phyloP scores from a whole-genome alignment of 35 echinoderm and acorn worm genomes.

The Apostichopus parvimensis region DNA sequence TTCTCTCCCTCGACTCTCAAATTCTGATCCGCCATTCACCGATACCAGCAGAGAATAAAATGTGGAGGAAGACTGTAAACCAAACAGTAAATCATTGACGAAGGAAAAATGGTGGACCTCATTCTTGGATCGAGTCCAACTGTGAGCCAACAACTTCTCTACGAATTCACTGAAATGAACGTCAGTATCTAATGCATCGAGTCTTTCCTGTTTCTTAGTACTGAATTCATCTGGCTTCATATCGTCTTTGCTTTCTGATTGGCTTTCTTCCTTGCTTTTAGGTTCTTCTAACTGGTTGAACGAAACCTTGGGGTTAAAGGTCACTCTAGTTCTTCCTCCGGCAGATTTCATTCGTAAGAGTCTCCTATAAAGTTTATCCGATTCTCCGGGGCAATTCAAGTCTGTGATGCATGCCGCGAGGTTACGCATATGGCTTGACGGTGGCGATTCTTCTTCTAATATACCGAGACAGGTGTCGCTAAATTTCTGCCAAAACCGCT shows the following conservation, averaged over 20 bases:
- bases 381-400: conserved; percentile 29
- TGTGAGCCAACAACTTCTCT: background rate
- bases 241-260: background rate
- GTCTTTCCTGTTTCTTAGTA: background rate
- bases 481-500: conserved; percentile 72
- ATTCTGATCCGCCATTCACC: background rate
- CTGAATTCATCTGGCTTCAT: background rate
- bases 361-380: conserved; percentile 24
- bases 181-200: background rate
- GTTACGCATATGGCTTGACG: conserved; percentile 11
- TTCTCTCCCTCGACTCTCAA: background rate
- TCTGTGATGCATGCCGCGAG: conserved; percentile 22
- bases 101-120: background rate
- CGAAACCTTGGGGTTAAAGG: conserved; percentile 7
- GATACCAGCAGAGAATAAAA: background rate
- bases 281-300: background rate
- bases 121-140: background rate
- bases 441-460: conserved; percentile 9
- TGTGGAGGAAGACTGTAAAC: conserved; percentile 3
- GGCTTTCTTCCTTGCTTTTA: background rate
- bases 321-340: conserved; percentile 6
- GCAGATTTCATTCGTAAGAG: background rate
- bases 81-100: background rate
- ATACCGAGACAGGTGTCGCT: conserved; percentile 50
- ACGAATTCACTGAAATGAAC: background rate